Evolutionary conservation across 2,797 vertebrate genomes (phyloP).

Genomic region (Rachycentron canadum): DNA sequence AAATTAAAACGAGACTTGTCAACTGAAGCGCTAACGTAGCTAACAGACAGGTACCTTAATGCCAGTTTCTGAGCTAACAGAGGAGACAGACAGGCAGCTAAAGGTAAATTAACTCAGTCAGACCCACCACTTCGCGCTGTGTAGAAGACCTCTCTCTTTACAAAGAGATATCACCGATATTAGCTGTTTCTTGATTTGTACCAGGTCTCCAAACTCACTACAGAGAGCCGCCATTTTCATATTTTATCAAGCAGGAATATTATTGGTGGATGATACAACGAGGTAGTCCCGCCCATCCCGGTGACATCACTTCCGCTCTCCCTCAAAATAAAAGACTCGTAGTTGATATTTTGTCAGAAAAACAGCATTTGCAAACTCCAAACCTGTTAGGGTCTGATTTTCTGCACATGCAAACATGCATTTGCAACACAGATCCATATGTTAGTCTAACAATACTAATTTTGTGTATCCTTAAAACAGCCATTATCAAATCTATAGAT

Average conservation of each 20-base stretch:
- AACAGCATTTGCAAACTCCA: background rate
- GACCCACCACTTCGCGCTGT: constrained; percentile 95
- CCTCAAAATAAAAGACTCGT: constrained; percentile 11
- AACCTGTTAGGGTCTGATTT: background rate
- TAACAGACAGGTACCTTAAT: constrained; percentile 23
- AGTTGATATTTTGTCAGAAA: background rate
- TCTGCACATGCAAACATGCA: background rate
- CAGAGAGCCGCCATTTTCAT: constrained; percentile 85
- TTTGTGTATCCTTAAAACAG: background rate
- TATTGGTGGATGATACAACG: constrained; percentile 67
- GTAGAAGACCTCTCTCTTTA: constrained; percentile 93
- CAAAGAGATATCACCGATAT: constrained; percentile 92
- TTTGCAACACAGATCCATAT: background rate
- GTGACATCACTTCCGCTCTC: constrained; percentile 29
- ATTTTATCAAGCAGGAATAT: constrained; percentile 47
- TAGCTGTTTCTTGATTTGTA: constrained; percentile 94
- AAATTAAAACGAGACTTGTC: background rate
- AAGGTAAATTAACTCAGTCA: background rate
- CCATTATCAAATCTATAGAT: background rate
- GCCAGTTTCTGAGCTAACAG: background rate
- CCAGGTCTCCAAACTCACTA: constrained; percentile 89
- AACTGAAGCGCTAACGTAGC: constrained; percentile 59
- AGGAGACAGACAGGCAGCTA: background rate
- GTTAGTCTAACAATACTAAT: background rate
- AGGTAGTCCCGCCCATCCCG: constrained; percentile 10